These are phyloP conservation scores for Antheraea yamamai DNA, from an alignment of 2,888 invertebrate species.

Conservation along the genomic window DNA sequence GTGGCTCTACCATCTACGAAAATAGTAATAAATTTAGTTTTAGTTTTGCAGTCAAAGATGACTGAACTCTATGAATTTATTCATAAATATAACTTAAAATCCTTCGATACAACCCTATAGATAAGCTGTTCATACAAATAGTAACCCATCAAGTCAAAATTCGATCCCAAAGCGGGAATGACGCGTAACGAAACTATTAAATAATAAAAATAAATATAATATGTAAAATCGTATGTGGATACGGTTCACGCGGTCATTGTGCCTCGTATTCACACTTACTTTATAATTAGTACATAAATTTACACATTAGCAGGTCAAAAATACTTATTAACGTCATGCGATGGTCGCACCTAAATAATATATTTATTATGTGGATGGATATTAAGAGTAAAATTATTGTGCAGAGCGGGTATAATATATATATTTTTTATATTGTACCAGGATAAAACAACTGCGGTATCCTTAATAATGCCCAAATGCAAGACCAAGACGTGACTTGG, in stretches of 20 bases:
- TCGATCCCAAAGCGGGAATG: not conserved
- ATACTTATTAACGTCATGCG: constrained; percentile 14
- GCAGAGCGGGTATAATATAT: no score
- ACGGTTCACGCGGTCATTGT: not conserved
- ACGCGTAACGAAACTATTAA: not conserved
- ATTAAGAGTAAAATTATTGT: not conserved
- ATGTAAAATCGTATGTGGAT: not conserved
- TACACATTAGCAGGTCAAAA: constrained; percentile 17
- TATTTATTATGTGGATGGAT: not conserved
- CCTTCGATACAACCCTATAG: not conserved
- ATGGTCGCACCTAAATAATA: constrained; percentile 7
- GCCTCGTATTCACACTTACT: constrained; percentile 5
- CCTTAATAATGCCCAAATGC: no score
- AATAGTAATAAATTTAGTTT: no score
- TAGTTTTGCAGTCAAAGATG: no score
- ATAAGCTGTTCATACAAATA: not conserved
- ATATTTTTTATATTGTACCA: no score
- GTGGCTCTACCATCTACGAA: no score
- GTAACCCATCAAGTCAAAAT: constrained; percentile 1
- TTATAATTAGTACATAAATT: constrained; percentile 15
- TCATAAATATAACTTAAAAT: not conserved
- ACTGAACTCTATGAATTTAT: no score
- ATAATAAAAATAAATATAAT: constrained; percentile 3
- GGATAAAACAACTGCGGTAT: no score
- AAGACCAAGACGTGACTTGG: no score